Evolutionary conservation across 2,797 vertebrate genomes (phyloP), one percentile per base, ranked within the genome.

Genomic region (Ceyx erithaca): DNA sequence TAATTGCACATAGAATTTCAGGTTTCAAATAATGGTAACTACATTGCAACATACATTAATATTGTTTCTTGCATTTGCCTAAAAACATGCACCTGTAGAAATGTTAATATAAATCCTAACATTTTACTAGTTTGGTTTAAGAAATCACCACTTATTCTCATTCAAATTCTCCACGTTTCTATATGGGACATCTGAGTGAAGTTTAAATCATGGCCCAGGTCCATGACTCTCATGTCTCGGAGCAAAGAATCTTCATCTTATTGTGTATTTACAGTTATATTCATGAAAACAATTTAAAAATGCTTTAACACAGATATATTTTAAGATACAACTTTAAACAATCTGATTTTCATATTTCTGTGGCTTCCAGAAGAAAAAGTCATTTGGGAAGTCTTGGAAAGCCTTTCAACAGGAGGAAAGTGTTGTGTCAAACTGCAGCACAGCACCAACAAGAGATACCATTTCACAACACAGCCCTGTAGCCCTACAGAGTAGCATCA

Each of bases 51-150:
- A 70, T 4, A 58, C 25, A n/a, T 12, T 59, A 49, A 35, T 45
- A 59, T 5, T 5, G 19, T 68, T 84, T 88, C 81, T 75, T 46
- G 81, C 40, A 68, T n/a, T 87, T 85, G 20, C 40, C 66, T 78
- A 85, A 92, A 90, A 92, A 26, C 14, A 64, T 16, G 14, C n/a
- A 92, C 51, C 54, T 88, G 71, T 40, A 82, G 57, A 81, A 23
- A 81, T 73, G 77, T 91, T 79, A 76, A 69, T 48, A 86, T 23
- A 87, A 95, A 92, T 75, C 62, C 31, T 54, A 80, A 25, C 22
- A 77, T 69, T 72, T 86, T 66, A 69, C 51, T 64, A 23, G 52
- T 83, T 88, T 52, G 19, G 5, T 77, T 83, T 88, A 57, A 85
- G 57, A 83, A 80, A 72, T 33, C 30, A 51, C 67, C 70, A 62